Percentiles rank a stretch among this genome's conserved stretches.
Evolutionary conservation across 2,888 invertebrate species (phyloP).

Genomic region (Epirrhoe alternata): DNA sequence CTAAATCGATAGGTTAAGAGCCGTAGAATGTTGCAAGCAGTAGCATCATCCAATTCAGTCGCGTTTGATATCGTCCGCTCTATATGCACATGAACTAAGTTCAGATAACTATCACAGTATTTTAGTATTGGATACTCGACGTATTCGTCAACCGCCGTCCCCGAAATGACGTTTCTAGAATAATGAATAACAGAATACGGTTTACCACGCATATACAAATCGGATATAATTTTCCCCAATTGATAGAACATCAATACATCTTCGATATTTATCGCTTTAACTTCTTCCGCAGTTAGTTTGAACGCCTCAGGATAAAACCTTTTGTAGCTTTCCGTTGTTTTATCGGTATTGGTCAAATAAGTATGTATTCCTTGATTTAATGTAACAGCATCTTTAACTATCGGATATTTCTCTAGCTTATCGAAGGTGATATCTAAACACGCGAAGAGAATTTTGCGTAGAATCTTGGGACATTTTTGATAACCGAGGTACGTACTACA

Average conservation of each 20-base stretch:
- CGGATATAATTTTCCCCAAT: slow-evolving; percentile 51
- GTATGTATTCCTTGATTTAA: slow-evolving; percentile 42
- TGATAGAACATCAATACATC: slow-evolving; percentile 57
- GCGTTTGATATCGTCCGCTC: slow-evolving; percentile 59
- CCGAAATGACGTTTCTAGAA: slow-evolving; percentile 74
- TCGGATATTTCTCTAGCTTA: neutral
- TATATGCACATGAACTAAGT: slow-evolving; percentile 76
- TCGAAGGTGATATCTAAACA: slow-evolving; percentile 50
- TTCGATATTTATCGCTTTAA: slow-evolving; percentile 65
- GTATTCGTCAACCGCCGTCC: slow-evolving; percentile 76
- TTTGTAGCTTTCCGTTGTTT: slow-evolving; percentile 48
- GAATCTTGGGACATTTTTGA: slow-evolving; percentile 60
- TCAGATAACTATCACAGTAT: slow-evolving; percentile 78
- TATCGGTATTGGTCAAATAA: slow-evolving; percentile 10
- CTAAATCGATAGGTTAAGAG: slow-evolving; percentile 84
- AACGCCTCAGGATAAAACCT: slow-evolving; percentile 66
- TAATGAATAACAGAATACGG: slow-evolving; percentile 78
- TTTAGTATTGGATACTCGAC: slow-evolving; percentile 83
- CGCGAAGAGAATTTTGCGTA: slow-evolving; percentile 48
- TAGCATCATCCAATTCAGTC: slow-evolving; percentile 61
- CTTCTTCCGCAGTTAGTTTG: slow-evolving; percentile 42
- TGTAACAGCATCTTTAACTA: slow-evolving; percentile 30
- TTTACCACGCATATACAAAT: slow-evolving; percentile 44
- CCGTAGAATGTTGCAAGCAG: slow-evolving; percentile 72
- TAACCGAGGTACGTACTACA: slow-evolving; percentile 62